Evolutionary conservation across 2,113 vertebrate species (phyloP).

Genomic region (Hystrix cristata): DNA sequence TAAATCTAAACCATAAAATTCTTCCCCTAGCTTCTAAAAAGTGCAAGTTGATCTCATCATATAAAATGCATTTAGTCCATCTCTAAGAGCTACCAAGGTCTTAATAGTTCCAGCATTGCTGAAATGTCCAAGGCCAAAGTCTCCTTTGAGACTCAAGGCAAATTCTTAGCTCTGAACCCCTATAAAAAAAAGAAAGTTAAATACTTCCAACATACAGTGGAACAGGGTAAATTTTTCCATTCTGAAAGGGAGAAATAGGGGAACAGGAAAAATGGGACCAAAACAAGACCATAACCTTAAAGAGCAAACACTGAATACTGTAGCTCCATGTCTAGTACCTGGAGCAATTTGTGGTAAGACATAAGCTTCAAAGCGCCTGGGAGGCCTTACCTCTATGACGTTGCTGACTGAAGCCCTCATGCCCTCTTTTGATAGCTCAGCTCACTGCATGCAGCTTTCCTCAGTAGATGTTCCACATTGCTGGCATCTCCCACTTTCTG

Average conservation of each 20-base stretch:
- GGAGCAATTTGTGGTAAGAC: neutral
- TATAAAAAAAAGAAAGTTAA: neutral
- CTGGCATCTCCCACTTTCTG: neutral
- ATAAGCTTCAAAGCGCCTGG: neutral
- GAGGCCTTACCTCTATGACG: neutral
- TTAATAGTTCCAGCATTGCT: neutral
- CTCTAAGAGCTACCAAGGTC: neutral
- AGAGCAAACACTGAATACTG: neutral
- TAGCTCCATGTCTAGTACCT: neutral
- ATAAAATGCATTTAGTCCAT: neutral
- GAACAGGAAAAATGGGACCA: neutral
- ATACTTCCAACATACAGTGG: neutral
- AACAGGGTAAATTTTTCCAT: neutral
- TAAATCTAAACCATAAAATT: neutral
- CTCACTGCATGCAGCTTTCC: neutral
- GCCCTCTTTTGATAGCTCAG: neutral
- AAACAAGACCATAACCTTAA: neutral
- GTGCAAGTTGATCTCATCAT: neutral
- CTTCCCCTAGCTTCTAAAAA: neutral
- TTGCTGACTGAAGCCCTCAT: neutral
- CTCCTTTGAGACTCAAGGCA: neutral
- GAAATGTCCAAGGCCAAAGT: neutral
- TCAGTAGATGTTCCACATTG: neutral
- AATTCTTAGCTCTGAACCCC: neutral
- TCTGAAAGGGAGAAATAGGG: neutral